Conservation (phyloP, 2,888 invertebrate genomes). For the Ischnura elegans region DNA sequence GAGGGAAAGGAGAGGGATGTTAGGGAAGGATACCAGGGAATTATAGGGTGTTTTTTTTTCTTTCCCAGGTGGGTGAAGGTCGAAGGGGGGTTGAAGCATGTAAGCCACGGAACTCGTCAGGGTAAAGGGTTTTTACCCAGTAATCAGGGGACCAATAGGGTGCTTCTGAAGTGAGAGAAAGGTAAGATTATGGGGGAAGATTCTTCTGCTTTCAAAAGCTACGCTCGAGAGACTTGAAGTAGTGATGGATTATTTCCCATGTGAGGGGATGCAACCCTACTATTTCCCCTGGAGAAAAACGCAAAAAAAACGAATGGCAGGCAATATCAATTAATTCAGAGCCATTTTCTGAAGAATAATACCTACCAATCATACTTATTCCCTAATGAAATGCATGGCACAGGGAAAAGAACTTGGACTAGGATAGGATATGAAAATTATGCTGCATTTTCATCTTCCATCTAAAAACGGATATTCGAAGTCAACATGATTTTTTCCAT, state of each 20-base stretch:
- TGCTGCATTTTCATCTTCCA: too few relatives aligned
- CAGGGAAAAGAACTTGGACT: too few relatives aligned
- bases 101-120: constrained; percentile 1
- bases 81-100: constrained; percentile 24
- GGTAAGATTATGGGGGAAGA: background rate
- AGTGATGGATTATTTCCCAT: background rate
- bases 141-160: background rate
- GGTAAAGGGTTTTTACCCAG: background rate
- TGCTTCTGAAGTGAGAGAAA: background rate
- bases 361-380: too few relatives aligned
- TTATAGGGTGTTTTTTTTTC: background rate
- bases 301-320: too few relatives aligned
- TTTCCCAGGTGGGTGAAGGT: background rate
- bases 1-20: background rate
- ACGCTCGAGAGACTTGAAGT: background rate
- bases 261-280: background rate
- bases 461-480: too few relatives aligned
- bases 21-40: background rate
- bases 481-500: too few relatives aligned
- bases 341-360: too few relatives aligned
- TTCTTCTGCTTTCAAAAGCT: background rate
- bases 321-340: too few relatives aligned
- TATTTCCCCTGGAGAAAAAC: background rate
- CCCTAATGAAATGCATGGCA: too few relatives aligned
- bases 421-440: too few relatives aligned